Evolutionary conservation across 2,797 vertebrate species (phyloP).

Genomic region (Ctenopoma kingsleyae): DNA sequence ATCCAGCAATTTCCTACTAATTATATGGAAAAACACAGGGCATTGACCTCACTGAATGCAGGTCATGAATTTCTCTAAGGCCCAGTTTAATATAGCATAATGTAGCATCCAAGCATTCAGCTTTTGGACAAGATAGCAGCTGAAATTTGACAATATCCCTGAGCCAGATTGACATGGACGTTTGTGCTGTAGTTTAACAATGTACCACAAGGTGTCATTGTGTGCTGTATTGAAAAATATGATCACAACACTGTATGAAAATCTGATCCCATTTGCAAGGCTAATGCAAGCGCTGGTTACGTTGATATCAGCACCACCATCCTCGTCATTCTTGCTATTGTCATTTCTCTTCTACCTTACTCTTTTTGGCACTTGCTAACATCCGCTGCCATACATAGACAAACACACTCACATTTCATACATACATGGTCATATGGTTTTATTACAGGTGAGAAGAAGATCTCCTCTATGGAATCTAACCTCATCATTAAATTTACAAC

Average conservation of each 20-base stretch:
- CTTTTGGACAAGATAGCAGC: slow-evolving; percentile 20
- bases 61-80: not conserved
- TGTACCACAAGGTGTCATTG: slow-evolving; percentile 78
- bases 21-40: slow-evolving; percentile 20
- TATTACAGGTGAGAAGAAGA: slow-evolving; percentile 7
- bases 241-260: slow-evolving; percentile 52
- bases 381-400: slow-evolving; percentile 6
- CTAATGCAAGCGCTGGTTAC: slow-evolving; percentile 61
- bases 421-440: slow-evolving; percentile 11
- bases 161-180: slow-evolving; percentile 29
- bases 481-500: slow-evolving; percentile 26
- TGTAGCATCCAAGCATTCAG: not conserved
- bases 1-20: slow-evolving; percentile 26
- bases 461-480: slow-evolving; percentile 18
- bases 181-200: slow-evolving; percentile 66
- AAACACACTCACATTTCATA: slow-evolving; percentile 27
- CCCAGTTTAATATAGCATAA: slow-evolving; percentile 13
- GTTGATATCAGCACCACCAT: slow-evolving; percentile 61
- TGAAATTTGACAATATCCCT: slow-evolving; percentile 36
- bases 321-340: slow-evolving; percentile 36
- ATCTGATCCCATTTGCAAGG: slow-evolving; percentile 65
- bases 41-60: slow-evolving; percentile 8
- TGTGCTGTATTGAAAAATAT: slow-evolving; percentile 56
- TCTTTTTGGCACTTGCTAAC: slow-evolving; percentile 1
- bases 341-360: slow-evolving; percentile 19